Base-by-base conservation (phyloP, 2,888 invertebrate genomes). In the Drosophila koepferae region DNA sequence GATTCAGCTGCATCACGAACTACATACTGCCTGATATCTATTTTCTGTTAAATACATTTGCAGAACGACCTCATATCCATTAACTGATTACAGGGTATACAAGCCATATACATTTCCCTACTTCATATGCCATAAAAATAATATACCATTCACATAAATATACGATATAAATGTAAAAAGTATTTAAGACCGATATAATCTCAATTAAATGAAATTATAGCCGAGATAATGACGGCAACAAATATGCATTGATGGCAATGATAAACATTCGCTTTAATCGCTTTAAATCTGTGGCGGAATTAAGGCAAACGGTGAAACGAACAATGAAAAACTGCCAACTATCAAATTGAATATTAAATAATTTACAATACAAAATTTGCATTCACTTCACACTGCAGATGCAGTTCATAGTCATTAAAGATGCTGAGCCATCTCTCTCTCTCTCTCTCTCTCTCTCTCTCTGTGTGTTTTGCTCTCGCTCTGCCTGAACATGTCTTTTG, bases 131-230 rank as follows among this genome's bases (percentile, higher is more conserved):
- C 18, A 34, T 34, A n/a, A 51, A 51, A 34, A 34, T 51, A 51
- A 51, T 18, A 18, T 8, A 51, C 18, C 7, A 18, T 18, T 51
- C 14, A 12, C 34, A 51, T 12, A 12, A 12, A 51, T 12, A 49
- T 10, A n/a, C 31, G n/a, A 31, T 0, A 36, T 59, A 64, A 76
- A 58, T 46, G 48, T 61, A 70, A 59, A 80, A 68, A 69, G 60
- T 65, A 73, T 67, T 76, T 63, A 76, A 76, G 59, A 69, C 61
- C 67, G 72, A 72, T 59, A 66, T 51, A 51, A 66, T 58, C 40
- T 23, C 31, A 38, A 66, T 59, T 41, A 36, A 43, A 34, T 9
- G 20, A 14, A 31, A 14, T n/a, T 43, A 36, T 23, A 43, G 5
- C 41, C 34, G 18, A 28, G 58, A 58, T 43, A 58, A 58, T 34